Evolutionary conservation across 2,797 vertebrate species (phyloP), one percentile per base, ranked within the genome.

Genomic region (Tympanoctomys barrerae): DNA sequence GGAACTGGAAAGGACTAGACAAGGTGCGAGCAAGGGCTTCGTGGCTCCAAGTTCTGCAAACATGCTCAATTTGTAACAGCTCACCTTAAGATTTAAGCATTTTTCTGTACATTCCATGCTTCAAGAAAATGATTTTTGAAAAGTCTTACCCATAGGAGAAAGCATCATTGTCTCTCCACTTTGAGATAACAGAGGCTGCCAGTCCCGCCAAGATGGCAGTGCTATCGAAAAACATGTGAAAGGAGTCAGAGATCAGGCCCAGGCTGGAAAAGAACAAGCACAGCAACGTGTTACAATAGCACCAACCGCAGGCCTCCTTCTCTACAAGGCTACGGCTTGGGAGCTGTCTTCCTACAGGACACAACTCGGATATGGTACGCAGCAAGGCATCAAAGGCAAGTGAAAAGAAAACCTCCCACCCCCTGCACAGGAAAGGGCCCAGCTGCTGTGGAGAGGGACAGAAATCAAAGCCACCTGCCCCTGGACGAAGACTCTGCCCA

Each of bases 201-300:
- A 99, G 98, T 92, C 99, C 99, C 62, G 99, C 99, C 98, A 99
- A 98, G 82, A 99, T 99, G 62, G 99, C 99, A 46, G 99, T 99
- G 98, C 99, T 99, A 98, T 99, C 99, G 86, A 99, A 99, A 99
- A 99, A 99, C 99, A 99, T 99, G 98, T 99, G 99, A 98, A 99
- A 99, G 89, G 99, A 99, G 98, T 99, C 99, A 46, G 99, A 99
- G 98, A 99, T 99, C 98, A 99, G 98, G 95, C 99, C 99, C 98
- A 99, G 98, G 98, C 99, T 99, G 99, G 57, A 99, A 98, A 97
- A 97, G 86, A 98, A 97, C 42, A 97, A 11, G 93, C 28, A 97
- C 9, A 96, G 54, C 28, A 75, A 70, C 75, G 87, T 14, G 49
- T 97, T 95, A 97, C 14, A 95, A 96, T 62, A 78, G 75, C 86